phyloP scores from a whole-genome alignment of 2,113 vertebrate species.

The Phyllostomus discolor region DNA sequence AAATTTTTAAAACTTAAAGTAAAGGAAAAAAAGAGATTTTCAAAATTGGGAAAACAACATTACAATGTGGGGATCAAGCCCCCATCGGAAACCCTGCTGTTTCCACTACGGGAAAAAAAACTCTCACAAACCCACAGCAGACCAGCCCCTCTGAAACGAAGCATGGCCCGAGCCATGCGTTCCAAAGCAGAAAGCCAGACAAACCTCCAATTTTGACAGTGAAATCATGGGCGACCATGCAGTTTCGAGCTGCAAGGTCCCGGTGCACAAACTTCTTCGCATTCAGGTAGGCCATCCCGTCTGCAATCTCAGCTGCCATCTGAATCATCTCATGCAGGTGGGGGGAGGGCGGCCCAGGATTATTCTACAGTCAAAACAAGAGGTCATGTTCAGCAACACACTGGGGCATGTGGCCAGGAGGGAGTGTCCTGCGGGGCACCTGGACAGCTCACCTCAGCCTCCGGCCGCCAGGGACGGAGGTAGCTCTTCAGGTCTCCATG shows the following conservation, averaged over 20 bases:
- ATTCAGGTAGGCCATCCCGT: conserved; percentile 98
- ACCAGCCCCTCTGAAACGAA: neutral
- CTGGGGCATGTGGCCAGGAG: fast-evolving
- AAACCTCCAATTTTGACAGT: conserved; percentile 97
- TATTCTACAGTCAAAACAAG: conserved; percentile 81
- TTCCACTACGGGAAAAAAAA: neutral
- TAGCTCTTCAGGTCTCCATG: conserved; percentile 97
- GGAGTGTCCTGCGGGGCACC: fast-evolving
- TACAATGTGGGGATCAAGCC: fast-evolving
- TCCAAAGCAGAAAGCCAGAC: neutral
- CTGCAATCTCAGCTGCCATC: conserved; percentile 96
- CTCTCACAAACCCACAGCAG: fast-evolving
- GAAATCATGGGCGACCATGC: conserved; percentile 97
- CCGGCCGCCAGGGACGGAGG: conserved; percentile 90
- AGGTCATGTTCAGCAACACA: fast-evolving
- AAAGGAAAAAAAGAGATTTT: neutral
- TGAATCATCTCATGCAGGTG: conserved; percentile 94
- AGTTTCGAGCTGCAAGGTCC: conserved; percentile 96
- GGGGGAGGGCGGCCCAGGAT: conserved; percentile 91
- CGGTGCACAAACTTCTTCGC: conserved; percentile 99
- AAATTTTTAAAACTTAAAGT: neutral
- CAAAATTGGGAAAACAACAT: neutral
- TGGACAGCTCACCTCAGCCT: conserved; percentile 87
- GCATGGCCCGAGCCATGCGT: fast-evolving
- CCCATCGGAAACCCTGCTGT: neutral